A percentile compares a stretch with the other conserved stretches of the same genome.
These are phyloP conservation scores for Lithobates pipiens DNA, from an alignment of 2,797 vertebrate species.

Conservation along the genomic window DNA sequence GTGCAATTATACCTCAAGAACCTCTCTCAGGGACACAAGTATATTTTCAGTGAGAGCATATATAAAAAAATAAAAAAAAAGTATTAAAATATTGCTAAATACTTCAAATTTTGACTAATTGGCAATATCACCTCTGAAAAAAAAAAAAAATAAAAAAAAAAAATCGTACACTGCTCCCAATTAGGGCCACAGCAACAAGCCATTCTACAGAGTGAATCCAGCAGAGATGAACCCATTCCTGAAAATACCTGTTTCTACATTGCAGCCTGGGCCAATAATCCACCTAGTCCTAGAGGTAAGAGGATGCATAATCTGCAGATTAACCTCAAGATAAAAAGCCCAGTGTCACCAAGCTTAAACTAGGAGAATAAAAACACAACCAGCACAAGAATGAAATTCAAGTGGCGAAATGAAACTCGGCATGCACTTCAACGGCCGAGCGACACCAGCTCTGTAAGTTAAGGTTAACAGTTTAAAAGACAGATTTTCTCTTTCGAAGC, in stretches of 20 bases:
- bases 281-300: slow-evolving; percentile 11
- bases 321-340: slow-evolving; percentile 15
- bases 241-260: slow-evolving; percentile 7
- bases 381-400: not conserved
- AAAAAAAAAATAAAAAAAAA: no score
- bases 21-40: no score
- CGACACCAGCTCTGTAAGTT: not conserved
- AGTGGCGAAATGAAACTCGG: not conserved
- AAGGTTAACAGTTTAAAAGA: not conserved
- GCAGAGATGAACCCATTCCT: slow-evolving; percentile 12
- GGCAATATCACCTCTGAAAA: no score
- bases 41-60: no score
- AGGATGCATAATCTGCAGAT: slow-evolving; percentile 46
- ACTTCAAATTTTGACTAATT: no score
- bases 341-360: not conserved
- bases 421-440: not conserved
- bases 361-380: not conserved
- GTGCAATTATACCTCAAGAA: no score
- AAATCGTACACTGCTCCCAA: no score
- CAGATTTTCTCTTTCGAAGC: slow-evolving; percentile 15
- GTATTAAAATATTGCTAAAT: no score
- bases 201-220: not conserved
- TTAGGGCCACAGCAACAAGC: not conserved
- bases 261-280: slow-evolving; percentile 14
- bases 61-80: no score